These are phyloP conservation scores for Neopipo cinnamomea DNA, from an alignment of 2,113 vertebrate species.

Conservation along the genomic window DNA sequence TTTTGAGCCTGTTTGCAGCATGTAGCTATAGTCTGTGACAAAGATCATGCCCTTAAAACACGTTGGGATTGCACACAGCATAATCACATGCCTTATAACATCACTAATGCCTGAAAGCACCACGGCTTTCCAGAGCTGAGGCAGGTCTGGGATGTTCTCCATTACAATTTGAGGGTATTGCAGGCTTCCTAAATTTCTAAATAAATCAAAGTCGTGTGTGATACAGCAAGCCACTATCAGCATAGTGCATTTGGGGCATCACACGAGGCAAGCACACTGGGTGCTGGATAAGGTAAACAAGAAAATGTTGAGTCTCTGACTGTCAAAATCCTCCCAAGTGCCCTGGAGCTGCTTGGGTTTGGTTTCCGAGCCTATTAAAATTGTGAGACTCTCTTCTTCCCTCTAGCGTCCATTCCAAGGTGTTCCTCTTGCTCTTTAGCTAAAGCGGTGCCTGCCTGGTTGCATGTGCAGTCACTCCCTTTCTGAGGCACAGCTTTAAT, in stretches of 20 bases:
- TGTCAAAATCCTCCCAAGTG: rapidly evolving
- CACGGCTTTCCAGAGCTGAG: background rate
- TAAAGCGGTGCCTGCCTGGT: rapidly evolving
- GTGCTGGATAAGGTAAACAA: background rate
- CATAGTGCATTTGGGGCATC: background rate
- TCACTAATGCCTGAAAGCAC: background rate
- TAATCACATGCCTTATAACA: background rate
- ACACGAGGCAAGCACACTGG: background rate
- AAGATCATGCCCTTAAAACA: background rate
- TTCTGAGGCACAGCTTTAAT: background rate
- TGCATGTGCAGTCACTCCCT: background rate
- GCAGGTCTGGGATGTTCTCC: background rate
- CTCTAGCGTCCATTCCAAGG: background rate
- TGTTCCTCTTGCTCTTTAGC: background rate
- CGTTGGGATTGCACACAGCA: background rate
- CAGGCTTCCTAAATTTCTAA: background rate
- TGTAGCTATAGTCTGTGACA: background rate
- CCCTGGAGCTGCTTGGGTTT: background rate
- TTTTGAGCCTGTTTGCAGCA: background rate
- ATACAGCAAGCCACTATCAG: background rate
- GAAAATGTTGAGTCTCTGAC: background rate
- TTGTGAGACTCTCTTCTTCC: constrained; percentile 24
- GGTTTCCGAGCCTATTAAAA: background rate
- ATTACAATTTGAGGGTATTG: background rate
- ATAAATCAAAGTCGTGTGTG: background rate